These are phyloP conservation scores for Tetramorium alpestre DNA, from an alignment of 1,140 invertebrate genomes.

Conservation along the genomic window DNA sequence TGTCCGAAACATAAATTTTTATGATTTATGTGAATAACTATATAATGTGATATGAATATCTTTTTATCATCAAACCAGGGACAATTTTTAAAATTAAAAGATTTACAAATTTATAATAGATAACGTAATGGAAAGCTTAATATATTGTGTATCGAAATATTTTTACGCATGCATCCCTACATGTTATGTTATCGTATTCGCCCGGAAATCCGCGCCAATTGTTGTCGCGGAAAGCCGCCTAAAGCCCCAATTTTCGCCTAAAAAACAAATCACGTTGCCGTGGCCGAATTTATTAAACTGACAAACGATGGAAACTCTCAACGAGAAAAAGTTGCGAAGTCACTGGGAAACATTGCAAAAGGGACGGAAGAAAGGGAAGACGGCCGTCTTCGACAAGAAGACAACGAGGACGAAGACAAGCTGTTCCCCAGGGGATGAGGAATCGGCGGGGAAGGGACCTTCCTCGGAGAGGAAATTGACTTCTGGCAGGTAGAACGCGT, in stretches of 20 bases:
- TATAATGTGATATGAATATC: not conserved
- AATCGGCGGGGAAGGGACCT: conserved; percentile 26
- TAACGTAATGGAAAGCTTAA: not conserved
- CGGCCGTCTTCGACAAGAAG: not conserved
- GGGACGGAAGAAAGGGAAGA: not conserved
- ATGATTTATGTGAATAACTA: not conserved
- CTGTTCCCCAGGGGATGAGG: not conserved
- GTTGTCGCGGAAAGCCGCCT: conserved; percentile 8
- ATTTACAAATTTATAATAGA: not conserved
- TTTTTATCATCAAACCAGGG: not conserved
- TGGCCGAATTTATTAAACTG: conserved; percentile 39
- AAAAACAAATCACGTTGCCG: not conserved
- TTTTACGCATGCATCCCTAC: not conserved
- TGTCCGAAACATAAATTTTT: not conserved
- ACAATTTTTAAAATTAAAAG: not conserved
- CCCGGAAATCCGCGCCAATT: conserved; percentile 35
- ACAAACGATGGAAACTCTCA: conserved; percentile 12
- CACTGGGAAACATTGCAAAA: not conserved
- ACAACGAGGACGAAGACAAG: conserved; percentile 24
- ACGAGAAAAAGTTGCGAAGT: conserved; percentile 33
- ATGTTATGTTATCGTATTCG: not conserved
- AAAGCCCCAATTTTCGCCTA: conserved; percentile 40
- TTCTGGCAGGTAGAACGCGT: conserved; percentile 78
- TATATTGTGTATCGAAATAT: not conserved
- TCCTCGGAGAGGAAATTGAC: conserved; percentile 78